Conservation (phyloP, 1,140 invertebrate genomes). For the Eupristina koningsbergeri region DNA sequence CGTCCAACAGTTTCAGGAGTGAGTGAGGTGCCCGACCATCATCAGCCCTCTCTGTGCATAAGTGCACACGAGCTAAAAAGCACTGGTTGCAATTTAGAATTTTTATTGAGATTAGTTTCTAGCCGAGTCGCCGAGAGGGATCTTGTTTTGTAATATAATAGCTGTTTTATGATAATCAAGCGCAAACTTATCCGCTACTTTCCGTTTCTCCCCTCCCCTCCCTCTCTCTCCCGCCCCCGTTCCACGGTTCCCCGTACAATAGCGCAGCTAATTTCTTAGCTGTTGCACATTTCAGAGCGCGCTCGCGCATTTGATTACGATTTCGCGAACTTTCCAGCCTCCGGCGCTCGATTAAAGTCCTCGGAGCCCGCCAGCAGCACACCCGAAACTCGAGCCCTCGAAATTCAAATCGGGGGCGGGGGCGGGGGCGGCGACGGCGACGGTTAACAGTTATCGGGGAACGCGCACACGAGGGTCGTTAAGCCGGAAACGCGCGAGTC, state of each 20-base stretch:
- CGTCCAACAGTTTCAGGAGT: too few relatives aligned
- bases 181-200: background rate
- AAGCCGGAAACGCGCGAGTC: background rate
- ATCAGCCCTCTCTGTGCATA: background rate
- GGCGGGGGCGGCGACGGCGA: too few relatives aligned
- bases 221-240: too few relatives aligned
- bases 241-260: background rate
- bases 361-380: too few relatives aligned
- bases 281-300: background rate
- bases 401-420: background rate
- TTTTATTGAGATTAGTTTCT: background rate
- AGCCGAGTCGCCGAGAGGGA: background rate
- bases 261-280: background rate
- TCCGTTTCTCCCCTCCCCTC: too few relatives aligned
- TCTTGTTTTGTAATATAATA: background rate
- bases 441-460: background rate
- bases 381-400: too few relatives aligned
- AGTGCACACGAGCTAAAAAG: background rate
- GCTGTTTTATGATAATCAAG: background rate
- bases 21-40: too few relatives aligned
- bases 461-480: too few relatives aligned
- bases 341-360: too few relatives aligned
- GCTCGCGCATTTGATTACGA: background rate
- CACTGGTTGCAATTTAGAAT: background rate
- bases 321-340: background rate